Percentiles rank a stretch among this genome's conserved stretches.
These are phyloP conservation scores for Antigone vipio DNA, from an alignment of 2,113 vertebrate genomes.

Conservation along the genomic window DNA sequence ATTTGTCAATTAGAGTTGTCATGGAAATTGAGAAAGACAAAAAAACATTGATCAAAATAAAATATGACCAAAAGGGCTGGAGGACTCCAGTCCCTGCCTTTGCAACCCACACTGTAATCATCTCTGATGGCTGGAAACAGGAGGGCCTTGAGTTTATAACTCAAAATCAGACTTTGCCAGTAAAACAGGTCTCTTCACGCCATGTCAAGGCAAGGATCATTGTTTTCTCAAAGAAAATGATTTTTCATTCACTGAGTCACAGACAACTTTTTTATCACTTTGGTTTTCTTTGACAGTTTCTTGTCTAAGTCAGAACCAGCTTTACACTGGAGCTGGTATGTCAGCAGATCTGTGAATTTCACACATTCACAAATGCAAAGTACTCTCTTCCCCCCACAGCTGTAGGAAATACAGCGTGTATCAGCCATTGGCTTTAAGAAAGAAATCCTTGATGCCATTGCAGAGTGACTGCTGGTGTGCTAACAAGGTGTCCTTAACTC, in stretches of 20 bases:
- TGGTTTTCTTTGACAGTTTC: not conserved
- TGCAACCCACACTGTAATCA: not conserved
- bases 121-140: not conserved
- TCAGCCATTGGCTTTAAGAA: not conserved
- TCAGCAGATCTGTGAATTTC: not conserved
- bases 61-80: not conserved
- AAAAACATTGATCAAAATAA: not conserved
- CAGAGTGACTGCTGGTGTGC: not conserved
- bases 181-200: not conserved
- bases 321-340: not conserved
- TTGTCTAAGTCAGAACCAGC: not conserved
- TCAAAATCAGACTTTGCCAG: not conserved
- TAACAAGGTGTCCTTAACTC: not conserved
- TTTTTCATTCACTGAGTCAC: not conserved
- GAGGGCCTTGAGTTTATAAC: not conserved
- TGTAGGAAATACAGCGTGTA: not conserved
- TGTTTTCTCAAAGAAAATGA: not conserved
- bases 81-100: not conserved
- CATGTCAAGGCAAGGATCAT: not conserved
- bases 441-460: not conserved
- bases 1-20: constrained; percentile 10
- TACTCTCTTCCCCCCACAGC: not conserved
- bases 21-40: constrained; percentile 13
- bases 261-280: not conserved
- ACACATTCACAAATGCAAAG: not conserved